These are phyloP conservation scores for Neoascia interrupta DNA, from an alignment of 2,888 invertebrate species.

Conservation along the genomic window DNA sequence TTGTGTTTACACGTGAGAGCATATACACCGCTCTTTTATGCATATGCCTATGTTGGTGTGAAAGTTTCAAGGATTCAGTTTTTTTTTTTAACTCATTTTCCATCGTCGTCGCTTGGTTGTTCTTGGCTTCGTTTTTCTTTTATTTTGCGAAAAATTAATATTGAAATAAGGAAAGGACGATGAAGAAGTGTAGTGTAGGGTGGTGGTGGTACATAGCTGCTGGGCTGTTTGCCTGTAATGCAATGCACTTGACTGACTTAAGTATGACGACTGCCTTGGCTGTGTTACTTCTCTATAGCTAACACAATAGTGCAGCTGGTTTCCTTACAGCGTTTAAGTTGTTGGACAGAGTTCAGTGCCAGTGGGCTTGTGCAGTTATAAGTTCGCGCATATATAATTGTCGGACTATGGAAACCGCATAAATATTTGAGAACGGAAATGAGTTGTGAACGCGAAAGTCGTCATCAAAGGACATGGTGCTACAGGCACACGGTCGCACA, in stretches of 20 bases:
- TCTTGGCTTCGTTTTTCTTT: constrained; percentile 1
- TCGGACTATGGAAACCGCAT: constrained; percentile 25
- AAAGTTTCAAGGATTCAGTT: constrained; percentile 67
- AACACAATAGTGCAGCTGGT: background rate
- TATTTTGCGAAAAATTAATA: constrained; percentile 37
- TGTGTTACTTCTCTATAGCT: constrained; percentile 1
- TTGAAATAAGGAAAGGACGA: constrained; percentile 26
- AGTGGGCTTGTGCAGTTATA: constrained; percentile 1
- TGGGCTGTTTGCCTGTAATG: constrained; percentile 26
- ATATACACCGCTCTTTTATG: constrained; percentile 31
- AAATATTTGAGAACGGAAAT: constrained; percentile 52
- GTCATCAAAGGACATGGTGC: constrained; percentile 7
- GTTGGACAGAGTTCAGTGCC: constrained; percentile 29
- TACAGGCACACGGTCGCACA: constrained; percentile 18
- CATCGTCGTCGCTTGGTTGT: constrained; percentile 1
- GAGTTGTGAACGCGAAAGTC: constrained; percentile 41
- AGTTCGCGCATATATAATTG: constrained; percentile 29
- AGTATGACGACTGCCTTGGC: constrained; percentile 13
- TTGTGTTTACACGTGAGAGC: constrained; percentile 43
- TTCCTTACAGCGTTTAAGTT: constrained; percentile 31
- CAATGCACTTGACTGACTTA: constrained; percentile 41
- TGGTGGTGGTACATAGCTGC: background rate
- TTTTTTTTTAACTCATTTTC: constrained; percentile 19
- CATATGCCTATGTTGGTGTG: constrained; percentile 54
- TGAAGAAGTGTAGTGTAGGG: background rate